A percentile compares a stretch with the other conserved stretches of the same genome.
Evolutionary conservation across 2,888 invertebrate species (phyloP).

Genomic region (Caenorhabditis sp.): DNA sequence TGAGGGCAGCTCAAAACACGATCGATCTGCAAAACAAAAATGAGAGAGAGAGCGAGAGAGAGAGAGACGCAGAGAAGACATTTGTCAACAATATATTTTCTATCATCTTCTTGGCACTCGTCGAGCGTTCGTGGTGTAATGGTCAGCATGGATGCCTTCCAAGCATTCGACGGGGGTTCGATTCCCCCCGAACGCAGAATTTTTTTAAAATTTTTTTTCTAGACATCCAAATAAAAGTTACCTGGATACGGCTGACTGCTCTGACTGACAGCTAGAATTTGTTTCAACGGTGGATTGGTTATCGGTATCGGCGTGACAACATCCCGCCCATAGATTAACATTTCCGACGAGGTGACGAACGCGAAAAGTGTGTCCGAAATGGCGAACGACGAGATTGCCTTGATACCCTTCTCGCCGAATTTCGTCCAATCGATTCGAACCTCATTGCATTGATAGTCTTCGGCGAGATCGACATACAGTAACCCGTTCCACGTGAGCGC

Average conservation of each 20-base stretch:
- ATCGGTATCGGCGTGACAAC: slow-evolving; percentile 61
- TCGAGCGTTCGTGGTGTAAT: slow-evolving; percentile 58
- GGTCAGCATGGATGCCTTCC: slow-evolving; percentile 63
- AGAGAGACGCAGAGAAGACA: neutral
- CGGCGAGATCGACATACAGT: slow-evolving; percentile 45
- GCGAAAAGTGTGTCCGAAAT: slow-evolving; percentile 69
- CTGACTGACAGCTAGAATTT: slow-evolving; percentile 68
- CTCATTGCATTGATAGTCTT: slow-evolving; percentile 60
- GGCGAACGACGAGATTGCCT: slow-evolving; percentile 65
- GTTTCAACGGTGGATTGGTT: slow-evolving; percentile 63
- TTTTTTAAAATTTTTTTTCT: neutral
- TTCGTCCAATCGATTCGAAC: slow-evolving; percentile 66
- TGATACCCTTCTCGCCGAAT: slow-evolving; percentile 68
- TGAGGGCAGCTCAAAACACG: slow-evolving; percentile 65
- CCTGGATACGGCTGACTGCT: slow-evolving; percentile 69
- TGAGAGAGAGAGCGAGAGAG: no score
- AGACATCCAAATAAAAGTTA: neutral
- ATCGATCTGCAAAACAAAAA: slow-evolving; percentile 46
- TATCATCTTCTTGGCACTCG: neutral
- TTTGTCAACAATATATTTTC: neutral
- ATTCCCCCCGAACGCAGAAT: slow-evolving; percentile 58
- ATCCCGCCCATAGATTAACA: slow-evolving; percentile 63
- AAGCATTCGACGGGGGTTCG: slow-evolving; percentile 63
- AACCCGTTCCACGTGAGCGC: slow-evolving; percentile 69
- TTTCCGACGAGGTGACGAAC: slow-evolving; percentile 64